Evolutionary conservation across 2,888 invertebrate genomes (phyloP), one percentile per base, ranked within the genome.

Genomic region (Cryptosula pallasiana): DNA sequence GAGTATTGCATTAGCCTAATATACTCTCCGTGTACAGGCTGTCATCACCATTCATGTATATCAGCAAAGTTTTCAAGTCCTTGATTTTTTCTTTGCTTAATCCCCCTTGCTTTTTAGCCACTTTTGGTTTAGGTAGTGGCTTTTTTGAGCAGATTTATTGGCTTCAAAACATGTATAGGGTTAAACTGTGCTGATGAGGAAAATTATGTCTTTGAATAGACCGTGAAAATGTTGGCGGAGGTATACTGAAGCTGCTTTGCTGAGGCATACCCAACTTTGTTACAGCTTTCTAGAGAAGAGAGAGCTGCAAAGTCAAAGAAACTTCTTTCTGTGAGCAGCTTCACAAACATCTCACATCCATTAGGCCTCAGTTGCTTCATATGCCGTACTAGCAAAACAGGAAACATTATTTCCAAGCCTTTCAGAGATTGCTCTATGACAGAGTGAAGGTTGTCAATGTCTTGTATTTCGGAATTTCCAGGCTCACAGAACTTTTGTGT

Each of bases 391-490:
- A 45, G 45, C 9, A 23, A 57, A 5, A 57, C n/a, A 25, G 57
- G 57, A n/a, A 23, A 57, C 57, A 16, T 23, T 25, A 57, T 57
- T 25, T 57, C 57, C 13, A 57, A 23, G 25, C 25, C 57, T 57
- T 13, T 5, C 5, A 57, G 13, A 23, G 57, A 57, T 57, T 23
- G 13, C n/a, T 57, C 57, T 23, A 57, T 57, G 13, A 57, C n/a
- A 25, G 57, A n/a, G 25, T 57, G 57, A 23, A 57, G 57, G 25
- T 57, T 57, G n/a, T 57, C 57, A 5, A 57, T 25, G n/a, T 57
- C 25, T 23, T 25, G 57, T 23, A 57, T 57, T 5, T 5, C 5
- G 20, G n/a, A n/a, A 25, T 57, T 9, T 23, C 57, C 57, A 57
- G 57, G 57, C 25, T 57, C 25, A 57, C 57, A 57, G 25, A 57